Base-by-base conservation (phyloP, 1,140 invertebrate genomes). In the Sweltsa coloradensis region DNA sequence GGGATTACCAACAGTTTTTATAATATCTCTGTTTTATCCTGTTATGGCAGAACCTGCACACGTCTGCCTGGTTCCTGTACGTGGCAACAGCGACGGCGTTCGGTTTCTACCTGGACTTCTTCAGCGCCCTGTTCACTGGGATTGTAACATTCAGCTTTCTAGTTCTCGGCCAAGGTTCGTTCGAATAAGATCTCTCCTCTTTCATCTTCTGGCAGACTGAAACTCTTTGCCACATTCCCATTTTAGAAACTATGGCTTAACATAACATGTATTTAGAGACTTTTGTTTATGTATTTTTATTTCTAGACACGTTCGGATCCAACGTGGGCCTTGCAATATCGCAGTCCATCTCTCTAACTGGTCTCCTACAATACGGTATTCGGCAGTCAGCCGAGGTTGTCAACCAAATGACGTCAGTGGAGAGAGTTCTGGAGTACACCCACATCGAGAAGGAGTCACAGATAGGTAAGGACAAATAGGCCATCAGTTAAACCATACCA, bases 311-410 rank as follows among this genome's bases (percentile, higher is more conserved):
- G 5, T 31, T 55, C 29, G 80, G 81, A 26, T 83, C 83, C 16
- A 74, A 81, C 52, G 82, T 89, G 3, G 89, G 87, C 14, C 55
- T 93, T 29, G 80, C 83, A 0, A 78, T 93, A 42, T 82, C 85
- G 0, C 87, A 89, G 57, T 77, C 78, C 2, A 79, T 89, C 29
- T 72, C 78, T 0, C 62, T 93, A 40, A 80, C 81, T 19, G 81
- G 83, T 1, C 78, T 85, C 67, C 81, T 90, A 45, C 88, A 91
- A 58, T 90, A 83, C 79, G 86, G 84, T 2, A 81, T 92, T 27
- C 62, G 81, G 14, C 79, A 85, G 51, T 76, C 75, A 25, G 74
- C 81, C 1, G 79, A 85, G 59, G 63, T 85, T 22, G 77, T 81
- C 54, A 83, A 79, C 58, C 68, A 79, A 22, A 81, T 86, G 76